Evolutionary conservation across 2,797 vertebrate species (phyloP), one percentile per base, ranked within the genome.

Genomic region (Melanotaenia trifasciata): DNA sequence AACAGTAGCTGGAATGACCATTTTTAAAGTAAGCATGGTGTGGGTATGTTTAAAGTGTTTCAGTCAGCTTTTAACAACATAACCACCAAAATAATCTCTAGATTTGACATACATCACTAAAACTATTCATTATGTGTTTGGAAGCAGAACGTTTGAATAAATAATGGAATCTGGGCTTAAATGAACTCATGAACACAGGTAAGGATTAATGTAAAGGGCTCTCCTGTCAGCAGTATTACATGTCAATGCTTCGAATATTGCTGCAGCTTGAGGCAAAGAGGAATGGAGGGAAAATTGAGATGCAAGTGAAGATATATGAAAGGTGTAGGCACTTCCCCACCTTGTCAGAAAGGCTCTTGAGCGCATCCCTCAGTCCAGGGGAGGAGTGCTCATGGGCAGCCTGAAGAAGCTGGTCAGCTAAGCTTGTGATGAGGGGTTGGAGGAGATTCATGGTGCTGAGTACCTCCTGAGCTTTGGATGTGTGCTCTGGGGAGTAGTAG

Each of bases 401-500:
- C 89, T 94, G 95, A 73, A 99, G 97, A 74, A 99, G 96, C 76
- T 95, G 95, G 90, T 99, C 97, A 14, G 96, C 95, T 81, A 97
- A 94, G 90, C 92, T 93, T 83, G 95, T 95, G 94, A 99, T 96
- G 83, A 97, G 95, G 72, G 97, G 97, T 22, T 98, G 96, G 33
- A 99, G 96, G 74, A 96, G 95, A 91, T 93, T 95, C 91, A 99
- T 95, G 90, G 94, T 96, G 93, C 95, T 95, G 88, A 99, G 96
- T 73, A 99, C 96, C 95, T 98, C 97, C 86, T 97, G 96, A 83
- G 98, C 98, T 93, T 97, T 97, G 75, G 97, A 96, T 79, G 96
- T 99, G 93, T 98, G 96, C 94, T 98, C 97, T 64, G 98, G 98
- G 88, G 98, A 97, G 93, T 98, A 99, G 95, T 99, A 99, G 95